Conservation (phyloP, 2,113 vertebrate genomes). For the Cisticola juncidis region DNA sequence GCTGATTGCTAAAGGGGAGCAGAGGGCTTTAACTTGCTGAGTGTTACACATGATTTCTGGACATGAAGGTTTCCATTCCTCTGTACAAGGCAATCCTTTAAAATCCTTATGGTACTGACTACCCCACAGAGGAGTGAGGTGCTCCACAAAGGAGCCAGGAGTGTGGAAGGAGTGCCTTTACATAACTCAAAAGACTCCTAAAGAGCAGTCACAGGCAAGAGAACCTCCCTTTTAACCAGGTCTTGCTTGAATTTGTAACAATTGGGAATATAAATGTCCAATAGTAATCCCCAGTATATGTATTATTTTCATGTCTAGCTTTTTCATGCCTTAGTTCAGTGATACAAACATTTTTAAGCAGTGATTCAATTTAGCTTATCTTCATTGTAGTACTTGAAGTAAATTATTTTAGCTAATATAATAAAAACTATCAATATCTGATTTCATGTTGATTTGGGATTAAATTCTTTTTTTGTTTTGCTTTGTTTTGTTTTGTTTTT, state of each 20-base stretch:
- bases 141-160: not conserved
- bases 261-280: not conserved
- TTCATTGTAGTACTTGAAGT: not conserved
- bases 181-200: not conserved
- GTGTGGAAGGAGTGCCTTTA: not conserved
- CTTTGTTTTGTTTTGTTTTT: not conserved
- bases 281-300: not conserved
- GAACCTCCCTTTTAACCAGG: not conserved
- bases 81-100: accelerated
- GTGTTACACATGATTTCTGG: not conserved
- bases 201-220: not conserved
- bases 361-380: not conserved
- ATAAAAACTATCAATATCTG: not conserved
- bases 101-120: not conserved
- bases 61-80: not conserved
- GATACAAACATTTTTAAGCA: not conserved
- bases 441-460: not conserved
- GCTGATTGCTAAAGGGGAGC: not conserved
- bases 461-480: not conserved
- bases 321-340: not conserved
- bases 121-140: not conserved
- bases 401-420: not conserved
- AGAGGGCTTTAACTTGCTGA: not conserved
- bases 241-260: not conserved
- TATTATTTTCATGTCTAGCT: not conserved